Evolutionary conservation across 92 coral and sea anemone genomes (phyloP).

Genomic region (Zoanthus sansibaricus): DNA sequence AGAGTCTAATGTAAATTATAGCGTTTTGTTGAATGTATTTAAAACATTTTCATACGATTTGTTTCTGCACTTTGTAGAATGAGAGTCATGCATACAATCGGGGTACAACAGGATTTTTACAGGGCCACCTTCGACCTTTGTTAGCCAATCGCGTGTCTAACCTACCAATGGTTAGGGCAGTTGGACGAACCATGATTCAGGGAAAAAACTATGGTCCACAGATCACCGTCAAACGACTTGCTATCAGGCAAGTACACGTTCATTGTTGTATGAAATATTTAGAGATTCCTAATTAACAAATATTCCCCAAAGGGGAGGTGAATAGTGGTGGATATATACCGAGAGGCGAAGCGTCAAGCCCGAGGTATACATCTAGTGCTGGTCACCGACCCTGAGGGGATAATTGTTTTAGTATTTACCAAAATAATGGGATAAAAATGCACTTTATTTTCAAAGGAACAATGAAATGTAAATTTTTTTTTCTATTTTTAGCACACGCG

Average conservation of each 20-base stretch:
- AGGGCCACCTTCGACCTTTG: conserved; percentile 81
- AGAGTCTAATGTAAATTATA: neutral
- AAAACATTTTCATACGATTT: neutral
- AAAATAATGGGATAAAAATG: too few relatives aligned
- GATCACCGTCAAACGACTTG: conserved; percentile 79
- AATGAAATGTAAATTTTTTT: too few relatives aligned
- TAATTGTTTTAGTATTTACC: too few relatives aligned
- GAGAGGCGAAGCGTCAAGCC: too few relatives aligned
- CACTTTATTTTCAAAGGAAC: too few relatives aligned
- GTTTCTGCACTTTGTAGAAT: neutral
- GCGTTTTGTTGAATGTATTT: too few relatives aligned
- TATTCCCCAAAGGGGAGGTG: too few relatives aligned
- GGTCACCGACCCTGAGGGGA: too few relatives aligned
- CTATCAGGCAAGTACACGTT: conserved; percentile 55
- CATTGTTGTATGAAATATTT: neutral
- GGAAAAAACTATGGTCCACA: conserved; percentile 93
- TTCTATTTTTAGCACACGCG: too few relatives aligned
- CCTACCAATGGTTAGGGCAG: conserved; percentile 84
- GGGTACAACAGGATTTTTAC: conserved; percentile 83
- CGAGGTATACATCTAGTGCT: too few relatives aligned
- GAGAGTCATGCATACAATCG: conserved; percentile 79
- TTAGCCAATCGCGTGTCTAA: conserved; percentile 81
- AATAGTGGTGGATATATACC: too few relatives aligned
- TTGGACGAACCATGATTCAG: conserved; percentile 91
- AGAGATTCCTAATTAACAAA: too few relatives aligned